Percentiles rank a stretch among this genome's conserved stretches.
Conservation (phyloP, 2,888 invertebrate species). For the Sepioteuthis lessoniana region DNA sequence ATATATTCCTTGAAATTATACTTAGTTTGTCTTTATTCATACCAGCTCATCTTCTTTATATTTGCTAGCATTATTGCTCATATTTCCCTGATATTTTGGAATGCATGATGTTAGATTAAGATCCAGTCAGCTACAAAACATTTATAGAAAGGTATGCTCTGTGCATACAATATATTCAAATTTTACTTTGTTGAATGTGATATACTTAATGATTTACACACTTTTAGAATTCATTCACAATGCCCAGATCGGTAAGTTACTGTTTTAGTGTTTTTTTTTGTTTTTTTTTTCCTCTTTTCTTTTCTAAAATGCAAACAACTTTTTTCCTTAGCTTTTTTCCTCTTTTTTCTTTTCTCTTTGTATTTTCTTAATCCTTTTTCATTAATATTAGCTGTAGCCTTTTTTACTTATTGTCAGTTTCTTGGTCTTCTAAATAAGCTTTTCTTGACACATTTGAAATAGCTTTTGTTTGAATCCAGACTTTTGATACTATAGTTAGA, state of each 20-base stretch:
- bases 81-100: neutral
- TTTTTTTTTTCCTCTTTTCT: neutral
- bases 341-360: neutral
- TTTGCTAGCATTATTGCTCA: neutral
- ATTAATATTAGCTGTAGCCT: neutral
- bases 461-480: neutral
- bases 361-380: neutral
- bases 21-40: neutral
- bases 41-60: too few species aligned
- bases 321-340: neutral
- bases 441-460: neutral
- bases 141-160: neutral
- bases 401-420: neutral
- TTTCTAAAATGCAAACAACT: neutral
- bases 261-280: neutral
- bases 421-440: neutral
- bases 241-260: conserved; percentile 12
- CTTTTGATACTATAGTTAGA: neutral
- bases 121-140: neutral
- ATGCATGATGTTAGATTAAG: neutral
- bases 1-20: neutral
- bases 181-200: conserved; percentile 1
- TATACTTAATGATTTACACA: neutral
- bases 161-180: neutral
- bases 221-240: conserved; percentile 7